Evolutionary conservation across 2,888 invertebrate species (phyloP).

Genomic region (Thymelicus acteon): DNA sequence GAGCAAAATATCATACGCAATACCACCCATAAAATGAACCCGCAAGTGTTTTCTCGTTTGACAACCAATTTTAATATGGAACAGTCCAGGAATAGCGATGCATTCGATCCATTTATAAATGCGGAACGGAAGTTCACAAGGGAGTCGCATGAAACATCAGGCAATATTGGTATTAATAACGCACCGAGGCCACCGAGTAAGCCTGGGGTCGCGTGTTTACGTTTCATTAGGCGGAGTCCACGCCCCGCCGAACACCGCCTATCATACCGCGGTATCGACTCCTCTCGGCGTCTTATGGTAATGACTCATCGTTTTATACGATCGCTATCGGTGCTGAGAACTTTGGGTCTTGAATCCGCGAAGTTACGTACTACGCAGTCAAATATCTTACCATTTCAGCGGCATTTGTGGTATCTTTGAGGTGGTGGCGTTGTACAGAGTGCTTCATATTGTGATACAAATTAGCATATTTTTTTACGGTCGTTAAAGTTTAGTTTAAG

Average conservation of each 20-base stretch:
- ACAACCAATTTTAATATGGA: neutral
- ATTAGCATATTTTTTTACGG: too few relatives aligned
- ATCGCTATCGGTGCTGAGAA: slow-evolving; percentile 10
- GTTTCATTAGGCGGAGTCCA: slow-evolving; percentile 73
- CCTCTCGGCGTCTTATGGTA: slow-evolving; percentile 36
- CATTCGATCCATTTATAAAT: slow-evolving; percentile 23
- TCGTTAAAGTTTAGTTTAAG: too few relatives aligned
- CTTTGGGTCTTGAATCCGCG: slow-evolving; percentile 1
- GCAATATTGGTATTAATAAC: slow-evolving; percentile 49
- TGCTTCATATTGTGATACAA: too few relatives aligned
- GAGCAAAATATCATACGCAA: too few relatives aligned
- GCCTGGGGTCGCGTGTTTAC: slow-evolving; percentile 75
- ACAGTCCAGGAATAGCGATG: slow-evolving; percentile 17
- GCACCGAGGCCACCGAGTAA: slow-evolving; percentile 41
- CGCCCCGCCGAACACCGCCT: slow-evolving; percentile 56
- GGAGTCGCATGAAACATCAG: slow-evolving; percentile 36
- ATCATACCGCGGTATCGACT: slow-evolving; percentile 44
- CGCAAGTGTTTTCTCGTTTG: neutral
- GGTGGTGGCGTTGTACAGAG: too few relatives aligned
- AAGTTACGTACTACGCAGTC: too few relatives aligned
- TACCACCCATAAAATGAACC: neutral
- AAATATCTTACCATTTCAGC: too few relatives aligned
- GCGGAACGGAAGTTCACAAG: slow-evolving; percentile 38
- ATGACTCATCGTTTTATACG: slow-evolving; percentile 41
- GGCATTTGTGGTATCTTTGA: too few relatives aligned